These are phyloP conservation scores for Hymenochirus boettgeri DNA, from an alignment of 2,113 vertebrate genomes.

Conservation along the genomic window DNA sequence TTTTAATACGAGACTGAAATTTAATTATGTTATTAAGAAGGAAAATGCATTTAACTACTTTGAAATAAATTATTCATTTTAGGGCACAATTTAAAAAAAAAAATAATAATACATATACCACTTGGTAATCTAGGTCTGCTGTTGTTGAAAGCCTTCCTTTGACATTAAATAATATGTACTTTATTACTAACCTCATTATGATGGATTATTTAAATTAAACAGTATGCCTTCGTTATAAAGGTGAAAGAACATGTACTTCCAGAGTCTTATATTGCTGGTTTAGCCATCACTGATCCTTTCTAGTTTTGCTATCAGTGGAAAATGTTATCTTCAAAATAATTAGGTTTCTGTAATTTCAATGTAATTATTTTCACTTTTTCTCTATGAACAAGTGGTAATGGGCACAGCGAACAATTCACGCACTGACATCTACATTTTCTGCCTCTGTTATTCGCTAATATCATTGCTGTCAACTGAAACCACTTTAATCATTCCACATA, in stretches of 20 bases:
- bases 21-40: constrained; percentile 12
- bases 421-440: constrained; percentile 16
- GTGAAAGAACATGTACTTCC: constrained; percentile 2
- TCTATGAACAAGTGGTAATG: not conserved
- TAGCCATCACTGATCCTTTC: not conserved
- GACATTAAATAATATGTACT: constrained; percentile 6
- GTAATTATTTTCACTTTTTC: constrained; percentile 16
- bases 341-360: constrained; percentile 15
- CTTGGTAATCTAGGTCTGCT: not conserved
- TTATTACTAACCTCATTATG: constrained; percentile 1
- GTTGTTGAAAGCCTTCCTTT: not conserved
- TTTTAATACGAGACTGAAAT: constrained; percentile 3
- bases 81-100: too few species aligned
- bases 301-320: not conserved
- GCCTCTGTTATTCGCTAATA: not conserved
- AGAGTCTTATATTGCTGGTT: not conserved
- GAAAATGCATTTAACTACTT: constrained; percentile 3
- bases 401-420: not conserved
- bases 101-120: not conserved
- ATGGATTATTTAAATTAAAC: constrained; percentile 15
- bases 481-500: constrained; percentile 30
- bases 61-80: constrained; percentile 5
- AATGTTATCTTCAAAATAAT: constrained; percentile 8
- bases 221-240: not conserved
- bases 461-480: constrained; percentile 11